Evolutionary conservation across 2,888 invertebrate genomes (phyloP).

Genomic region (Drosophila paracracens): DNA sequence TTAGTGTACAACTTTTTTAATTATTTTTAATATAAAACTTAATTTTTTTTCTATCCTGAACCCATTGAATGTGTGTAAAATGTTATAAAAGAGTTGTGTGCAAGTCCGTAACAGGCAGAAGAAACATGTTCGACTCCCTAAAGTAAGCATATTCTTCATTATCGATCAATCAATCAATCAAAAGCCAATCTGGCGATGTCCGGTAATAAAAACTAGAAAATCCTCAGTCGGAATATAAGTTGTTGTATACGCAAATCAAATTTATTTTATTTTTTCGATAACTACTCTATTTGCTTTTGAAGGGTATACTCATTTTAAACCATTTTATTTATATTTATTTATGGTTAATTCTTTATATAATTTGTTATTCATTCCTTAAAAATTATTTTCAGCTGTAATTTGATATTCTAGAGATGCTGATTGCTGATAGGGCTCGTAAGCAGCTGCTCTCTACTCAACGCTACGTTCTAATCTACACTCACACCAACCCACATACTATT

Average conservation of each 20-base stretch:
- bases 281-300: neutral
- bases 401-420: neutral
- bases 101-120: neutral
- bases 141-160: too few relatives aligned
- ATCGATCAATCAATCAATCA: neutral
- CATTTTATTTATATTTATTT: neutral
- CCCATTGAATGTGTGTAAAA: neutral
- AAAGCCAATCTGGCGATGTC: neutral
- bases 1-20: neutral
- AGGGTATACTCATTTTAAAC: fast-evolving
- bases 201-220: neutral
- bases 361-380: neutral
- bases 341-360: neutral
- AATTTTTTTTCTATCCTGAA: neutral
- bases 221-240: neutral
- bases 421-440: neutral
- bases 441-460: conserved; percentile 22
- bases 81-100: neutral
- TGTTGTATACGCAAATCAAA: neutral
- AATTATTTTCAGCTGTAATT: neutral
- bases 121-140: neutral
- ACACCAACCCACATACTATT: conserved; percentile 22
- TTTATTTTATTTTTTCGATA: neutral
- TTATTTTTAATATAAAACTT: neutral
- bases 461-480: conserved; percentile 39